Base-by-base conservation (phyloP, 2,113 vertebrate genomes). In the pig (Sus scrofa) region DNA sequence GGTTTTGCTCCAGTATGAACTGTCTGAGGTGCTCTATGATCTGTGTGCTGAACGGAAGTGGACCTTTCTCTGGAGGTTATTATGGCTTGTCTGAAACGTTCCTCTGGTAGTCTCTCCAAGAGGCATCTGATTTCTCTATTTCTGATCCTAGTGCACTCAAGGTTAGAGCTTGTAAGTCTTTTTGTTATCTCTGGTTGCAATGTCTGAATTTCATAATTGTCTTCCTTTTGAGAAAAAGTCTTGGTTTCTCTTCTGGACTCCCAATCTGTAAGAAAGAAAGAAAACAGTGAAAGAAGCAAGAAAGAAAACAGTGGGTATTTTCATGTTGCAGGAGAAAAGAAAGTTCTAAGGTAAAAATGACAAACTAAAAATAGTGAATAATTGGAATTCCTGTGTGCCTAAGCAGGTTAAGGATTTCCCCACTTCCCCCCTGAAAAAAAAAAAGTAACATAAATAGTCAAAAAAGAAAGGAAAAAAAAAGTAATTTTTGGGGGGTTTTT, bases 191-290 rank as follows among this genome's bases (percentile, higher is more conserved):
- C 37, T 8, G 56, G 54, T 10, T 86, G 77, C 11, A 58, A 32
- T 58, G 84, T 74, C 8, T 89, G 82, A 79, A 93, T 79, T 96
- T 86, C 63, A 54, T 39, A 67, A 70, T 12, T 79, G 15, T 75
- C 10, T 6, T 92, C 78, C 37, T 94, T 77, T 92, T 37, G 22
- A 79, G 65, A 89, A 27, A 94, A 89, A 78, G 63, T 81, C 34
- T 79, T 95, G 54, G 15, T 84, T 90, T 87, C 44, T 94, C 52
- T 94, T 95, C 63, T 89, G 77, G 34, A 94, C 15, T 90, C 74
- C 91, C 58, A 87, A 58, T 81, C 97, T 97, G 91, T 58, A 95
- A 92, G n/a, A 65, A 44, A 44, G 44, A 44, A 44, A 44, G 44
- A 44, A 44, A 44, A 44, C 44, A 44, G 44, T 44, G 44, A 44